Conservation (phyloP, 2,113 vertebrate genomes). For the Isichthys henryi region DNA sequence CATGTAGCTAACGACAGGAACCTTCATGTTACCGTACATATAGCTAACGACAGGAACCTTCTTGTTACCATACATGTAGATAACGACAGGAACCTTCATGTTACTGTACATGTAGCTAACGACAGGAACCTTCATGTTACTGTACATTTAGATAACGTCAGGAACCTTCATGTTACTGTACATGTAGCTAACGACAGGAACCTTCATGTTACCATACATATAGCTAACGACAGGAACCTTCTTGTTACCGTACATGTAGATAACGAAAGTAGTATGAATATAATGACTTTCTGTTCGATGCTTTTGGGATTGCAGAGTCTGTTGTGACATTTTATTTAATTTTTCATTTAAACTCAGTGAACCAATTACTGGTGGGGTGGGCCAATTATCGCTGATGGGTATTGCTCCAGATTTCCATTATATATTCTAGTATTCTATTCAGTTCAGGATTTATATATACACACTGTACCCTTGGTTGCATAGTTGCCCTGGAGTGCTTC, state of each 20-base stretch:
- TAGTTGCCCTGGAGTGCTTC: background rate
- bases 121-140: background rate
- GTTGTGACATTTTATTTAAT: background rate
- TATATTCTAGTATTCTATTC: background rate
- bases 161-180: too few species aligned
- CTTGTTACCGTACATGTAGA: background rate
- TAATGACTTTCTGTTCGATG: background rate
- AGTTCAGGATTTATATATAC: background rate
- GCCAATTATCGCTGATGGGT: background rate
- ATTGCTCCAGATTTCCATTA: background rate
- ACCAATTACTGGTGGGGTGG: background rate
- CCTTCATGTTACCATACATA: too few species aligned
- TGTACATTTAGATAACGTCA: too few species aligned
- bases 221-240: too few species aligned
- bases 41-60: too few species aligned
- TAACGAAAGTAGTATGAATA: background rate
- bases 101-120: background rate
- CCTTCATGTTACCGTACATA: background rate
- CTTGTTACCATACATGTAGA: too few species aligned
- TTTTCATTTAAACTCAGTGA: background rate
- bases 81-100: background rate
- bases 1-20: too few species aligned
- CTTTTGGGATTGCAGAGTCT: background rate
- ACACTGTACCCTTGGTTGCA: background rate
- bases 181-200: too few species aligned